Evolutionary conservation across 1,140 invertebrate genomes (phyloP), one percentile per base, ranked within the genome.

Genomic region (Leptinotarsa undecemlineata): DNA sequence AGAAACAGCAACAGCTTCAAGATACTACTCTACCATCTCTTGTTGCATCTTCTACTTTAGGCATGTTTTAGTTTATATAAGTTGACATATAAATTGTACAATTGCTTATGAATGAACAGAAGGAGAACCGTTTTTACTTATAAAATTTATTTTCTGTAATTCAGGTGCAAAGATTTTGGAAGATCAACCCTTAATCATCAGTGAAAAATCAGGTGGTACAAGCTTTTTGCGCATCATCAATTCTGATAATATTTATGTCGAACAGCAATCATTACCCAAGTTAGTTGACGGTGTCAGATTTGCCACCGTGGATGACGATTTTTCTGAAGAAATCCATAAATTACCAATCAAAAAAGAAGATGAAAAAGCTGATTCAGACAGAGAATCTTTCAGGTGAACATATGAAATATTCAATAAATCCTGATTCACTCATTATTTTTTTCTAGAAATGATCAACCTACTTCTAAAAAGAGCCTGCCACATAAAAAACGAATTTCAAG

Each of bases 401-500:
- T 17, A 57, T 57, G 51, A 15, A 57, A 57, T 42, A 42, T 19
- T 57, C 15, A 57, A 57, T 17, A 57, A 57, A 57, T 57, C 15
- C 6, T 57, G 15, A 57, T 17, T 17, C 51, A 67, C 23, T 15
- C 1, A 5, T 67, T n/a, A 42, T 13, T 26, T 67, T 26, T 42
- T 67, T 67, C 64, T 33, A 67, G 21, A 84, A 84, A 78, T 84
- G 86, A 79, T 71, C 80, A 74, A 80, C 77, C 82, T 68, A 85
- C 81, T 81, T 86, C 83, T 8, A 88, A 87, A 77, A 90, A 89
- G 82, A 90, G 88, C 80, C 86, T 92, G 26, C 90, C 90, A 3
- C 90, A 91, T 79, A 92, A 92, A 80, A 91, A 91, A 82, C 82
- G 90, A 74, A 90, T 91, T 78, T 89, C 90, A 0, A 86, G 87